Base-by-base conservation (phyloP, 2,797 vertebrate genomes). In the Tamandua tetradactyla region DNA sequence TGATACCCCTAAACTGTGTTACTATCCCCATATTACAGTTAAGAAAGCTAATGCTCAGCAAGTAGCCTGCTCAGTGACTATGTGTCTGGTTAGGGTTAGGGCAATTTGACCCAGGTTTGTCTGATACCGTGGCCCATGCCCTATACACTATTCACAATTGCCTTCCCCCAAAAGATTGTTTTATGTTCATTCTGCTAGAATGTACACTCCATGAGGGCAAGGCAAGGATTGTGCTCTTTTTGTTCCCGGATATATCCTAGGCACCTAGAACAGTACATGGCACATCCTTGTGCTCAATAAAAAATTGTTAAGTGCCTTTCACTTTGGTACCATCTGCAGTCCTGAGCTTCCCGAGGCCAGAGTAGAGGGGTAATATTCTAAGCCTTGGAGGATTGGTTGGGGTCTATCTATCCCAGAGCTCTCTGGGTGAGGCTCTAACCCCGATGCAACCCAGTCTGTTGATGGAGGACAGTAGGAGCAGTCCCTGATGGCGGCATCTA, bases 161-260 rank as follows among this genome's bases (percentile, higher is more conserved):
- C 25, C 49, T 69, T 11, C 64, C 61, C 20, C 37, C 71, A 40
- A 27, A 17, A 7, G 5, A 40, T 30, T 15, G 12, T 52, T 92
- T 74, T n/a, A 49, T 40, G 49, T 59, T 40, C 52, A 91, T 35
- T 78, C n/a, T 78, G 42, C 52, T 76, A 25, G 20, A 55, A 44
- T 37, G 1, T 64, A 23, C 7, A 9, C 40, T 44, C 44, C 42
- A 2, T 15, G 40, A 68, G 42, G 27, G 11, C 79, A 94, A 85
- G 27, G 11, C 79, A 94, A 85, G n/a, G 64, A 47, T 71, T 59
- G 71, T 91, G 55, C 27, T 80, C 40, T 86, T 80, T 93, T 69
- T 85, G 66, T 81, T 72, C 49, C 23, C 30, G 57, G 64, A 44
- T 64, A 35, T 57, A 61, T 62, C 55, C 7, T 7, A 37, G n/a